Percentiles rank a stretch among this genome's conserved stretches.
phyloP scores from a whole-genome alignment of 2,113 vertebrate species.

The Polyodon spathula region DNA sequence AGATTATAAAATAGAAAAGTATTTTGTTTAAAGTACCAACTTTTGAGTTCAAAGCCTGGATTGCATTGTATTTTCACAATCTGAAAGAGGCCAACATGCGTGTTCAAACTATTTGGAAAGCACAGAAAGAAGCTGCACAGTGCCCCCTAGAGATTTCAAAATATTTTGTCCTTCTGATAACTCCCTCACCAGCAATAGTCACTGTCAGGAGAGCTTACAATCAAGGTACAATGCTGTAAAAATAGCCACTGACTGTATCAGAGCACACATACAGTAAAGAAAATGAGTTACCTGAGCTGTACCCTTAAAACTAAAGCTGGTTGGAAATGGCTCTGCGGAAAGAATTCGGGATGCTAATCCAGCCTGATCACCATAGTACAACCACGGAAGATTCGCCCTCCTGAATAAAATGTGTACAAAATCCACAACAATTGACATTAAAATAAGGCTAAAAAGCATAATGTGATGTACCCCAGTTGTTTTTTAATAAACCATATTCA shows the following conservation, averaged over 20 bases:
- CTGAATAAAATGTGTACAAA: conserved; percentile 39
- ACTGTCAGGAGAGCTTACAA: not conserved
- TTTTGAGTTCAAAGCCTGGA: not conserved
- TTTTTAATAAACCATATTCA: no score
- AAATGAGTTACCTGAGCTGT: conserved; percentile 55
- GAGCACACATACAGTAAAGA: not conserved
- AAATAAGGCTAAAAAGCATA: no score
- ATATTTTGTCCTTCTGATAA: no score
- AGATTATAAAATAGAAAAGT: not conserved
- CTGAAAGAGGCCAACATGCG: no score
- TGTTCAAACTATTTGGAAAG: no score
- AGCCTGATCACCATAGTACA: conserved; percentile 81
- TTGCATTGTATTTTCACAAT: no score
- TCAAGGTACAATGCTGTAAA: not conserved
- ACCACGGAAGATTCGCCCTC: conserved; percentile 83
- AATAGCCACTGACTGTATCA: not conserved
- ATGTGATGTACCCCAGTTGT: no score
- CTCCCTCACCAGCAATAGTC: no score
- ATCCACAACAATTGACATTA: no score
- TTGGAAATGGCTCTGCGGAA: conserved; percentile 63
- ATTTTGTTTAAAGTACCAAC: not conserved
- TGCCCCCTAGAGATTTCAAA: no score
- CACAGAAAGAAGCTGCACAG: no score
- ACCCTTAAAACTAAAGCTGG: conserved; percentile 76
- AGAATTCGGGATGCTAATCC: conserved; percentile 77